Percentiles rank a stretch among this genome's conserved stretches.
Evolutionary conservation across 2,113 vertebrate genomes (phyloP).

Genomic region (Sander vitreus): DNA sequence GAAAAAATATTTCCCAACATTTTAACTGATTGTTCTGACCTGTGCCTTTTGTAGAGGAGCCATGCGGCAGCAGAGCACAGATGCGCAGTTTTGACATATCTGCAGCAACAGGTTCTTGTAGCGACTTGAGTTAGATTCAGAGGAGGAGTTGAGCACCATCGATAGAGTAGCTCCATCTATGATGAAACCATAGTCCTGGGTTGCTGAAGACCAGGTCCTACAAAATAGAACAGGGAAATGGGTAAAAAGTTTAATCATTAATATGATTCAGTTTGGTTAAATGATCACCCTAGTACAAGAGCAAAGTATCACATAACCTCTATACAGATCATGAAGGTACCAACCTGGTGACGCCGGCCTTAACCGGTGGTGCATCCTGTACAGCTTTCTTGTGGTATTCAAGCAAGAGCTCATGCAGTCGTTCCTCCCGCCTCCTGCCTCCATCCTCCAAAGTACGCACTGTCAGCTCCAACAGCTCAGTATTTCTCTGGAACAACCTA

Average conservation of each 20-base stretch:
- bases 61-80: constrained; percentile 98
- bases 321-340: not conserved
- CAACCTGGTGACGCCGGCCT: constrained; percentile 88
- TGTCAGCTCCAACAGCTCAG: constrained; percentile 94
- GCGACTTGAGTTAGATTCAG: constrained; percentile 86
- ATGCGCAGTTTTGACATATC: constrained; percentile 94
- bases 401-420: constrained; percentile 90
- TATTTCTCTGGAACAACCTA: constrained; percentile 92
- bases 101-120: constrained; percentile 97
- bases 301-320: not conserved
- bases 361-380: constrained; percentile 86
- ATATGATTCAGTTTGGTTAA: not conserved
- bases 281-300: not conserved
- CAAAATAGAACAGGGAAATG: constrained; percentile 16
- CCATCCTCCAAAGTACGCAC: constrained; percentile 87
- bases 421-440: constrained; percentile 85
- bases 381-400: constrained; percentile 94
- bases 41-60: constrained; percentile 97
- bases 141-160: constrained; percentile 90
- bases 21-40: constrained; percentile 78
- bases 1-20: not conserved
- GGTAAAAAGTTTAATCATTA: not conserved
- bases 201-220: constrained; percentile 89
- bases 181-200: constrained; percentile 94
- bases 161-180: constrained; percentile 94